These are phyloP conservation scores for Aphidius ervi DNA, from an alignment of 1,140 invertebrate species.

Conservation along the genomic window DNA sequence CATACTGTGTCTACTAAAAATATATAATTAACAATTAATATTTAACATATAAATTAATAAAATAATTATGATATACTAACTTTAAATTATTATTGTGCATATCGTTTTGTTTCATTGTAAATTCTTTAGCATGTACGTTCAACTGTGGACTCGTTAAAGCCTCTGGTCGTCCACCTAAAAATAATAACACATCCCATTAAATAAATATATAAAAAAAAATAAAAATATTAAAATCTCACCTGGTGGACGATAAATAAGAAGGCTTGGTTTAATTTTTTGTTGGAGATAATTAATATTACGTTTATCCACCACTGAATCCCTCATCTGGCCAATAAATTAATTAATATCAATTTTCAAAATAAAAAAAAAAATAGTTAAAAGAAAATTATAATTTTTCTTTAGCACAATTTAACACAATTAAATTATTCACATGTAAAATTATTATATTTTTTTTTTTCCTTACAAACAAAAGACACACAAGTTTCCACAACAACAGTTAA, in stretches of 20 bases:
- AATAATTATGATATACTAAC: slow-evolving; percentile 43
- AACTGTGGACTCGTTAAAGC: slow-evolving; percentile 54
- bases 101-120: slow-evolving; percentile 70
- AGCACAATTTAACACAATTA: too few species aligned
- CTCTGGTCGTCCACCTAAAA: slow-evolving; percentile 47
- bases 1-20: slow-evolving; percentile 23
- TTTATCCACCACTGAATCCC: slow-evolving; percentile 48
- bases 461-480: too few species aligned
- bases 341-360: too few species aligned
- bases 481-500: too few species aligned
- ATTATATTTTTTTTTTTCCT: too few species aligned
- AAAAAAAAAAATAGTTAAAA: too few species aligned
- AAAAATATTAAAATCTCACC: slow-evolving; percentile 53
- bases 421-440: too few species aligned
- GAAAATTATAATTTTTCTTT: too few species aligned
- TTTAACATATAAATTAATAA: neutral
- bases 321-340: slow-evolving; percentile 38
- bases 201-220: neutral
- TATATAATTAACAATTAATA: slow-evolving; percentile 1
- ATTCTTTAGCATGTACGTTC: slow-evolving; percentile 82
- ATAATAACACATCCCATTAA: slow-evolving; percentile 10
- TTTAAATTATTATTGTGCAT: slow-evolving; percentile 52
- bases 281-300: slow-evolving; percentile 41
- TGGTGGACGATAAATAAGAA: slow-evolving; percentile 83
- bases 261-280: slow-evolving; percentile 65